A percentile compares a stretch with the other conserved stretches of the same genome.
Evolutionary conservation across 2,797 vertebrate genomes (phyloP).

Genomic region (Cetoscarus ocellatus): DNA sequence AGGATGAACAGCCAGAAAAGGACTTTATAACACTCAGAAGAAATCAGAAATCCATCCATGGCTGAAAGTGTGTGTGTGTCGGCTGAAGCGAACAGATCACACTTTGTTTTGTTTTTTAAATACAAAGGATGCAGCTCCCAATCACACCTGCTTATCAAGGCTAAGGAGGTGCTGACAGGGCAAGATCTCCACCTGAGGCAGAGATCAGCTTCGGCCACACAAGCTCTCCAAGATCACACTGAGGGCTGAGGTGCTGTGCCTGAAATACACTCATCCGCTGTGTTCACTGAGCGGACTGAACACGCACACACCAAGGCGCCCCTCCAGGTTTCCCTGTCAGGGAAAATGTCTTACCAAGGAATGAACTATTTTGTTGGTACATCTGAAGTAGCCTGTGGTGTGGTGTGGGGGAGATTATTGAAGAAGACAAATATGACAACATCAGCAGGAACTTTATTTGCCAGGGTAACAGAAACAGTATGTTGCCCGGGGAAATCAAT

Average conservation of each 20-base stretch:
- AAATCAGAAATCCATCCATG: not conserved
- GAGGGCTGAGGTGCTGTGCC: constrained; percentile 1
- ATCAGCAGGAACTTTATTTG: too few relatives aligned
- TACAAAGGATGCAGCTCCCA: constrained; percentile 22
- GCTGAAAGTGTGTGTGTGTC: not conserved
- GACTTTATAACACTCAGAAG: not conserved
- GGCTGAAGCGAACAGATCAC: not conserved
- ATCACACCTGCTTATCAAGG: constrained; percentile 38
- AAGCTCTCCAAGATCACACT: constrained; percentile 5
- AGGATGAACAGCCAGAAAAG: constrained; percentile 14
- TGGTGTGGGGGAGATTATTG: too few relatives aligned
- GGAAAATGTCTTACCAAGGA: not conserved
- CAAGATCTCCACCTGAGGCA: constrained; percentile 49
- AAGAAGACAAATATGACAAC: too few relatives aligned
- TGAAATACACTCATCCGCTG: not conserved
- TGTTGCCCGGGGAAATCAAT: too few relatives aligned
- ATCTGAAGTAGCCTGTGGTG: too few relatives aligned
- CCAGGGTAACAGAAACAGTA: too few relatives aligned
- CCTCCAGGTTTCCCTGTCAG: not conserved
- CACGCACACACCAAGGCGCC: not conserved
- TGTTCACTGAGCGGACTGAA: not conserved
- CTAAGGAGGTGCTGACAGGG: constrained; percentile 23
- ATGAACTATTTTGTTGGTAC: too few relatives aligned
- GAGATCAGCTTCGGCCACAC: constrained; percentile 16
- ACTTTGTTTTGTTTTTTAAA: not conserved